Evolutionary conservation across 2,888 invertebrate genomes (phyloP), one percentile per base, ranked within the genome.

Genomic region (Syrista parreyssii): DNA sequence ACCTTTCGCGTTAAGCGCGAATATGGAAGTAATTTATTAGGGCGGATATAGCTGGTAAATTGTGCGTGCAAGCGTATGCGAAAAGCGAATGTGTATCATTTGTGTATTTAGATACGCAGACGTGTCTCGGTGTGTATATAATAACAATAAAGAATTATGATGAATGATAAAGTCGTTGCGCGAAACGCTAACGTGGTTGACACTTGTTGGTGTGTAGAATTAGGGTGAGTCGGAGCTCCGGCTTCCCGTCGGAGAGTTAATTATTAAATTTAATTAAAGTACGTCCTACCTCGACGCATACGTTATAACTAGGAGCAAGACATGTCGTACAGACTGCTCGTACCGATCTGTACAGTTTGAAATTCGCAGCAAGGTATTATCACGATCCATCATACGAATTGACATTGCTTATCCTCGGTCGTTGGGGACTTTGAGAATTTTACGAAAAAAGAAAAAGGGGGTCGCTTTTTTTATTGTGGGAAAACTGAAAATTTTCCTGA

Each of bases 221-320:
- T 55, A 55, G 23, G 23, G 15, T 55, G 23, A 15, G 23, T 2
- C 23, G 23, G 6, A 55, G 81, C n/a, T n/a, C n/a, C 77, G 79
- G 76, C 78, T 78, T 79, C 81, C 79, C 68, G 77, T 71, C 78
- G 72, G 81, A 79, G 81, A 84, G 82, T 85, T 87, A 87, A 87
- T 87, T 87, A 87, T 86, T 86, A 85, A 86, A 87, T 86, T 87
- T 86, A 87, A 87, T 87, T 87, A 87, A 87, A 86, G 85, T 82
- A 81, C 81, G 71, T 71, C 9, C 23, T 23, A 15, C 4, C 23
- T 23, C 40, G 23, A 55, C 23, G 9, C 9, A 23, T 55, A 55
- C 55, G 55, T 55, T 15, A 4, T 23, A 23, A 9, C 55, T 9
- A 55, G 15, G 2, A 9, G 2, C 55, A 6, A 55, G 23, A 55